These are phyloP conservation scores for Cichlasoma orientale DNA, from an alignment of 2,797 vertebrate genomes.

Conservation along the genomic window DNA sequence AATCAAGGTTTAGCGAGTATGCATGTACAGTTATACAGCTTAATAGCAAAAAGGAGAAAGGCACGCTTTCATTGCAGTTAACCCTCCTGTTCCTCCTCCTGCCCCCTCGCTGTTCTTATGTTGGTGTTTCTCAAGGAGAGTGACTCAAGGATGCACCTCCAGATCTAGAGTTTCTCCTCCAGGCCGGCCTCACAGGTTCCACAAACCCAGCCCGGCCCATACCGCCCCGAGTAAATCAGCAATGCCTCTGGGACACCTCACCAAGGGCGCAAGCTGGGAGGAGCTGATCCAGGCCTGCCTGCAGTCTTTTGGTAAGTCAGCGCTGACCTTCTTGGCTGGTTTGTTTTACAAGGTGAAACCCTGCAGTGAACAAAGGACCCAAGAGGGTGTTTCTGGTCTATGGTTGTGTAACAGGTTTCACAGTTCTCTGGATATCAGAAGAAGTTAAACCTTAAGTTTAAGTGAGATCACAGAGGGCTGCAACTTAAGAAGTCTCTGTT, in stretches of 20 bases:
- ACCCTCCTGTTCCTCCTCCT: not conserved
- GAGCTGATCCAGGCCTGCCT: slow-evolving; percentile 93
- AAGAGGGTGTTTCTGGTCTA: not conserved
- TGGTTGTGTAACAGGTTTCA: not conserved
- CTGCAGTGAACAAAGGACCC: not conserved
- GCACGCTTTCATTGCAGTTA: slow-evolving; percentile 30
- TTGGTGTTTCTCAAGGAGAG: slow-evolving; percentile 79
- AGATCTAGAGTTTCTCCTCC: slow-evolving; percentile 84
- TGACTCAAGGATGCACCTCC: slow-evolving; percentile 82
- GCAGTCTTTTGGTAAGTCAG: slow-evolving; percentile 92
- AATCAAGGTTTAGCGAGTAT: not conserved
- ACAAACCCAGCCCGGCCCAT: slow-evolving; percentile 80
- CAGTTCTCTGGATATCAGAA: not conserved
- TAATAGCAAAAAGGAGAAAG: slow-evolving; percentile 16
- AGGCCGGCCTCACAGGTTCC: slow-evolving; percentile 79
- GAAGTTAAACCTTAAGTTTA: not conserved
- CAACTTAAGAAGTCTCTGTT: slow-evolving; percentile 1
- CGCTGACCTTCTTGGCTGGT: not conserved
- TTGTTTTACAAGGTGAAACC: not conserved
- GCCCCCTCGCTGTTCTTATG: slow-evolving; percentile 38
- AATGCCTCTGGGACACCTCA: slow-evolving; percentile 87
- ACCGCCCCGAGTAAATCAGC: slow-evolving; percentile 79
- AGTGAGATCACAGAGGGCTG: not conserved
- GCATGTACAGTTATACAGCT: not conserved
- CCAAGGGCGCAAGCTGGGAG: slow-evolving; percentile 92